Evolutionary conservation across 2,888 invertebrate genomes (phyloP), one percentile per base, ranked within the genome.

Genomic region (Anodontia alba): DNA sequence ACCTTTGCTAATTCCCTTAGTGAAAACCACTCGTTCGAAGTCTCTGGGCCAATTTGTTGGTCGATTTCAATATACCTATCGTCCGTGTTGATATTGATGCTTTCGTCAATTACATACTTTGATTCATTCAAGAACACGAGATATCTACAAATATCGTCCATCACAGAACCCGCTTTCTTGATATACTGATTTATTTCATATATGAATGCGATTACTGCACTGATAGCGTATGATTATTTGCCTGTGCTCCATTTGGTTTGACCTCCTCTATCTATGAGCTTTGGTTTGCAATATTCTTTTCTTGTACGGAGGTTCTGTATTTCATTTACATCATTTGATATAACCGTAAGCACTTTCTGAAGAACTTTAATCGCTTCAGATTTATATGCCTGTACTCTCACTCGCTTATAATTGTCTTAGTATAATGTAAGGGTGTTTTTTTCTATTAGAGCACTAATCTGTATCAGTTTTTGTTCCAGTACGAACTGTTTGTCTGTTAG

Each of bases 201-300:
- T 3, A 54, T 2, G 15, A 23, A 54, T 23, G 54, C 54, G 15
- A 54, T 54, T 8, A 54, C 23, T 1, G 80, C 70, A 57, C 77
- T 77, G 5, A 83, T 74, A 15, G 80, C 83, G 26, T 57, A 80
- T 5, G 49, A 71, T 57, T 57, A 80, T 42, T 72, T 70, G 1
- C 83, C 76, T 26, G 74, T 80, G 20, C 68, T 71, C 83, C 83
- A 83, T 26, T 81, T 46, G 0, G 26, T 71, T 0, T 36, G 74
- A 1, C 80, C 86, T n/a, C 76, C 62, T 23, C 79, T 38, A 57
- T 86, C 81, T 5, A 81, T 83, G 15, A 81, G 49, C 43, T 83
- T 81, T 49, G 42, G 12, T 49, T 75, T 81, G 26, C 72, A 73
- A 49, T 86, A 83, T 66, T 86, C 81, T 46, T 83, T 86, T 54